These are phyloP conservation scores for Trachemys scripta DNA, from an alignment of 2,113 vertebrate genomes.

Conservation along the genomic window DNA sequence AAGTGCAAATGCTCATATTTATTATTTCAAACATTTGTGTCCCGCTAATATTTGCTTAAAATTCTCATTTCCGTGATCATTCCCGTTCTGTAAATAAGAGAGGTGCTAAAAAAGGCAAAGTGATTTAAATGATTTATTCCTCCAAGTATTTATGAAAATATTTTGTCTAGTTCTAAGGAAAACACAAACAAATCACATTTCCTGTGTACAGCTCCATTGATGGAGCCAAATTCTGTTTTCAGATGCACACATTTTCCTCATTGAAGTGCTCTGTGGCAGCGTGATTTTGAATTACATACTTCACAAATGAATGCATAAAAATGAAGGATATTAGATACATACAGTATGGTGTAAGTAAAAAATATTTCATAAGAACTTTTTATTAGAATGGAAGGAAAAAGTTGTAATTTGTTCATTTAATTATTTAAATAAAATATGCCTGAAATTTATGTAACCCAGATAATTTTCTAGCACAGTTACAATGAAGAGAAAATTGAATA, in stretches of 20 bases:
- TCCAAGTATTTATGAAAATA: not conserved
- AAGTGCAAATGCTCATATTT: not conserved
- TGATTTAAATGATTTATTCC: not conserved
- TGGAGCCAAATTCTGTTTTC: not conserved
- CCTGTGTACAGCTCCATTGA: not conserved
- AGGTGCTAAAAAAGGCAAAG: not conserved
- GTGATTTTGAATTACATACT: not conserved
- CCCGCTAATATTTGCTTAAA: not conserved
- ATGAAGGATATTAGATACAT: not conserved
- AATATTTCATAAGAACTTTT: not conserved
- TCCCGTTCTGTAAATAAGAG: not conserved
- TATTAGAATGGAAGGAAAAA: not conserved
- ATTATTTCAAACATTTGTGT: not conserved
- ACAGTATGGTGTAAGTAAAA: not conserved
- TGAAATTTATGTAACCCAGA: not conserved
- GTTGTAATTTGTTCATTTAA: not conserved
- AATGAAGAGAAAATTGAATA: not conserved
- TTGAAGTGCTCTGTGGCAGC: not conserved
- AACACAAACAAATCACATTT: not conserved
- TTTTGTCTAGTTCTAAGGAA: not conserved
- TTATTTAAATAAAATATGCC: conserved; percentile 4
- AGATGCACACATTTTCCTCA: not conserved
- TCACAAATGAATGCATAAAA: not conserved
- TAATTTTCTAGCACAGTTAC: not conserved
- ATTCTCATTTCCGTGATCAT: not conserved